phyloP scores from a whole-genome alignment of 2,888 invertebrate genomes.

The Priocnemis perturbator region DNA sequence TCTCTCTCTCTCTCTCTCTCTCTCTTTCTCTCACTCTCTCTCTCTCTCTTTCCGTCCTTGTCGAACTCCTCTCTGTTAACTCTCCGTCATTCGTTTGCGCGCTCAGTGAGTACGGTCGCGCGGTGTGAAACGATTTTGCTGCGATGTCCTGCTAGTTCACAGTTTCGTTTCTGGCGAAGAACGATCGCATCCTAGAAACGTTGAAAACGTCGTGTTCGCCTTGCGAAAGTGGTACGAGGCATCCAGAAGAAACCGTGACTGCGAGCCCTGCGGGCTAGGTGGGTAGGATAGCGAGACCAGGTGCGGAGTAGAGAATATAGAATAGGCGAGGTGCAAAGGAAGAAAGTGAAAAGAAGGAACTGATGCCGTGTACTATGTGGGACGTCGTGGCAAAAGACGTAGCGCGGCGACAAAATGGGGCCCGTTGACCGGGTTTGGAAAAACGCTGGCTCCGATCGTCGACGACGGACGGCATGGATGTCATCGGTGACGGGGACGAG shows the following conservation, averaged over 20 bases:
- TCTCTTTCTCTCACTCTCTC: no score
- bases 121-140: no score
- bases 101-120: no score
- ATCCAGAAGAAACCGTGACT: slow-evolving; percentile 8
- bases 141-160: no score
- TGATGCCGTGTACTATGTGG: slow-evolving; percentile 50
- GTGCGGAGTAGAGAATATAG: neutral
- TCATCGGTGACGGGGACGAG: slow-evolving; percentile 74
- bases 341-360: slow-evolving; percentile 28
- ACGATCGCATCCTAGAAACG: no score
- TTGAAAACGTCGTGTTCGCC: neutral
- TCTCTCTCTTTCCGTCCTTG: no score
- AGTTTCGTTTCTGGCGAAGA: no score
- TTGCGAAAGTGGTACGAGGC: slow-evolving; percentile 19
- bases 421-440: slow-evolving; percentile 68
- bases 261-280: no score
- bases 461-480: slow-evolving; percentile 70
- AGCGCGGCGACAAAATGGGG: slow-evolving; percentile 67
- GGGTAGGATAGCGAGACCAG: no score
- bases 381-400: slow-evolving; percentile 52
- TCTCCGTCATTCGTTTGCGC: no score
- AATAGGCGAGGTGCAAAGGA: neutral
- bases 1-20: no score
- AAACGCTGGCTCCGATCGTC: slow-evolving; percentile 65
- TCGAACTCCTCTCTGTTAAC: no score